Base-by-base conservation (phyloP, 2,797 vertebrate species). In the Okamejei kenojei region DNA sequence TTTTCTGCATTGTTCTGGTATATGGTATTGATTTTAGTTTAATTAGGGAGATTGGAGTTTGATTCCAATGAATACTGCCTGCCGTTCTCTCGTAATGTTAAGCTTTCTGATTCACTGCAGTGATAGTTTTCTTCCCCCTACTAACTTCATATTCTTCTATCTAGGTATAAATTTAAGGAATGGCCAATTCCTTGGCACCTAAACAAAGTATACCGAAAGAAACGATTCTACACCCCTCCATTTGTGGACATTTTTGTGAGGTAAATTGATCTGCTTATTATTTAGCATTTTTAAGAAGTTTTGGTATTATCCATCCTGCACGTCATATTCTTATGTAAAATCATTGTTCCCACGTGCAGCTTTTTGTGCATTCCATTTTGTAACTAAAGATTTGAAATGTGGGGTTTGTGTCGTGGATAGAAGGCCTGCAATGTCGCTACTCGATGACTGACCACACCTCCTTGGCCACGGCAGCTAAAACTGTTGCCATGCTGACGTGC, bases 151-250 rank as follows among this genome's bases (percentile, higher is more conserved):
- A 35, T 88, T 88, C 15, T 95, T 93, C 90, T 90, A 77, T 91
- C 93, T 94, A 99, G 99, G 99, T 97, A 99, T 94, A 96, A 95
- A 45, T 99, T 97, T 94, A 98, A 96, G 95, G 98, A 98, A 94
- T 98, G 98, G 94, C 96, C 97, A 5, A 96, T 99, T 95, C 99
- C 99, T 0, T 99, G 99, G 99, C 94, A 98, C 95, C 95, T 99
- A 95, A 99, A 99, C 94, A 96, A 19, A 93, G 96, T 94, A 93
- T 97, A 99, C 95, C 97, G 96, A 26, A 97, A 94, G 93, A 98
- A 96, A 94, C 96, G 63, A 94, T 99, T 98, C 95, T 99, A 95
- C 94, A 97, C 97, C 0, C 97, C 97, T 77, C 93, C 95, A 54
- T 97, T 97, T 21, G 98, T 99, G 63, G 93, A 97, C 17, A 97